Percentiles rank a stretch among this genome's conserved stretches.
These are phyloP conservation scores for Leptinotarsa undecemlineata DNA, from an alignment of 1,140 invertebrate genomes.

Conservation along the genomic window DNA sequence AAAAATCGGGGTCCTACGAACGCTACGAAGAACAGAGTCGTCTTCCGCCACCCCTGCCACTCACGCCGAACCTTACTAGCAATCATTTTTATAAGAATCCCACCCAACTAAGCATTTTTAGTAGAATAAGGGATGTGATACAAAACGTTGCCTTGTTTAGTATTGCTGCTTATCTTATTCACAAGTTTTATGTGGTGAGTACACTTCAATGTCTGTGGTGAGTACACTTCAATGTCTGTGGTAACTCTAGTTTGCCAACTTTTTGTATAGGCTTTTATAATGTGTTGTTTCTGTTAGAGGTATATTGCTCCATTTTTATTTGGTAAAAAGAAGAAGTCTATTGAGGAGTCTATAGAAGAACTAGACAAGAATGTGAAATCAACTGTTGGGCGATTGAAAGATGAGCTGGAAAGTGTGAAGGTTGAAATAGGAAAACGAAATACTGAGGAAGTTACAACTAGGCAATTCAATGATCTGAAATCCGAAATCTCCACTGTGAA, in stretches of 20 bases:
- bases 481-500: constrained; percentile 77
- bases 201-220: not conserved
- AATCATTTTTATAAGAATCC: constrained; percentile 40
- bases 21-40: constrained; percentile 43
- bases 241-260: not conserved
- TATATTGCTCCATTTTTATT: constrained; percentile 53
- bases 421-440: constrained; percentile 61
- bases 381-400: constrained; percentile 64
- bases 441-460: constrained; percentile 57
- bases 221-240: not conserved
- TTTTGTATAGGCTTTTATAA: not conserved
- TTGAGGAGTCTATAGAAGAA: constrained; percentile 67
- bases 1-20: constrained; percentile 60
- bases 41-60: constrained; percentile 34
- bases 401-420: constrained; percentile 62
- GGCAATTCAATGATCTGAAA: constrained; percentile 71
- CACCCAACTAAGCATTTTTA: constrained; percentile 52
- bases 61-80: constrained; percentile 24
- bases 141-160: constrained; percentile 71
- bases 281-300: constrained; percentile 41
- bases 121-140: constrained; percentile 68
- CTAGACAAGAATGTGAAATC: constrained; percentile 68
- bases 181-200: constrained; percentile 73
- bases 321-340: constrained; percentile 50
- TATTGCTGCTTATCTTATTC: constrained; percentile 70